Conservation (phyloP, 1,140 invertebrate species). For the Leguminivora glycinivorella region DNA sequence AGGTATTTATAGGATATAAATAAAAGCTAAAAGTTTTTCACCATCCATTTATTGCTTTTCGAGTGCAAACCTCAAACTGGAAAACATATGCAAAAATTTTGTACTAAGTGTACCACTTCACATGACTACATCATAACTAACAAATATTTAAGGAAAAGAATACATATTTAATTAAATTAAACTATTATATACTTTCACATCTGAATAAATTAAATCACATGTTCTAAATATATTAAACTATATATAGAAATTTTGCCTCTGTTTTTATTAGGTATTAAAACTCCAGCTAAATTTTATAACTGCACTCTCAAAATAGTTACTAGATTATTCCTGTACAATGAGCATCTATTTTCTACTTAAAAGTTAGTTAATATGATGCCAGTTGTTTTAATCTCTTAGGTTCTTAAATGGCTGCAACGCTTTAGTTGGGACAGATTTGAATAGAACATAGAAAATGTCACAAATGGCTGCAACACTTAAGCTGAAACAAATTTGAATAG, state of each 20-base stretch:
- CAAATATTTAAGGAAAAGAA: conserved; percentile 17
- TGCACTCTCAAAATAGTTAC: conserved; percentile 7
- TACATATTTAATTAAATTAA: conserved; percentile 17
- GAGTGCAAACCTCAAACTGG: conserved; percentile 59
- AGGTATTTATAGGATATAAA: conserved; percentile 32
- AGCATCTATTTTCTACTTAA: neutral
- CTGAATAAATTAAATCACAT: conserved; percentile 29
- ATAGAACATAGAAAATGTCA: too few species aligned
- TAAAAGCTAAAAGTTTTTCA: conserved; percentile 45
- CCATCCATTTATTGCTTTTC: conserved; percentile 67
- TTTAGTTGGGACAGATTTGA: too few species aligned
- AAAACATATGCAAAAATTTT: conserved; percentile 58
- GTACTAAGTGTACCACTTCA: conserved; percentile 68
- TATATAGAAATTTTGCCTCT: neutral
- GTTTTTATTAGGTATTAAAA: conserved; percentile 3
- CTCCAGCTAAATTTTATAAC: neutral
- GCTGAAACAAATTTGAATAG: too few species aligned
- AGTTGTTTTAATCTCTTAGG: neutral
- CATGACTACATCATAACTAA: conserved; percentile 36
- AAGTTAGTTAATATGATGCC: neutral
- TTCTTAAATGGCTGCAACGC: too few species aligned
- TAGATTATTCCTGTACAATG: neutral
- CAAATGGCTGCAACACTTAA: too few species aligned
- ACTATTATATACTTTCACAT: conserved; percentile 24
- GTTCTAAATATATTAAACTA: conserved; percentile 17